Percentiles rank a stretch among this genome's conserved stretches.
These are phyloP conservation scores for Tetragonula clypearis DNA, from an alignment of 1,140 invertebrate species.

Conservation along the genomic window DNA sequence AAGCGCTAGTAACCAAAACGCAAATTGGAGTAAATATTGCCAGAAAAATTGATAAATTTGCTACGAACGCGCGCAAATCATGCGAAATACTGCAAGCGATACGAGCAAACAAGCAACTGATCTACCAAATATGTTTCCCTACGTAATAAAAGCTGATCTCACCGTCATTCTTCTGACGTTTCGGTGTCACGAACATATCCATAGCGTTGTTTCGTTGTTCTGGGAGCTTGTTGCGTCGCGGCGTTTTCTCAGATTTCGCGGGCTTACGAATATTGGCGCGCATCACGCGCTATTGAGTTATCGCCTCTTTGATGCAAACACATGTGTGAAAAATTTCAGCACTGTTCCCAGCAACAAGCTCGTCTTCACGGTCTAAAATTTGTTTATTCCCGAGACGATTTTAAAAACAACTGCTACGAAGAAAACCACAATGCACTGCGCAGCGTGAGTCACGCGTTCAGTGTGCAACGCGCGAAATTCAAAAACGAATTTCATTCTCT, in stretches of 20 bases:
- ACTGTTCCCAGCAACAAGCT: neutral
- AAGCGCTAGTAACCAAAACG: conserved; percentile 56
- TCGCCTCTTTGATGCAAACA: neutral
- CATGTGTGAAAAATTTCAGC: neutral
- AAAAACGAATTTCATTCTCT: neutral
- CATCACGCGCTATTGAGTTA: conserved; percentile 31
- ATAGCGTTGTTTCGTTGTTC: conserved; percentile 75
- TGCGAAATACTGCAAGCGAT: conserved; percentile 62
- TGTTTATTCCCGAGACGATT: conserved; percentile 64
- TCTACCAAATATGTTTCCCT: conserved; percentile 32
- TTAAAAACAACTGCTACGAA: conserved; percentile 70
- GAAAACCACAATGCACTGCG: conserved; percentile 51
- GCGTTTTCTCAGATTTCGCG: conserved; percentile 73
- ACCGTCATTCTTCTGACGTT: conserved; percentile 80
- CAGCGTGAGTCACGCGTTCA: conserved; percentile 32
- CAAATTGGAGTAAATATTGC: conserved; percentile 47
- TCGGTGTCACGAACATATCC: conserved; percentile 78
- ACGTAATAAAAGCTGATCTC: conserved; percentile 64
- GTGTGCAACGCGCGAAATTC: conserved; percentile 47
- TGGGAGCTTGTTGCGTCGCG: conserved; percentile 69
- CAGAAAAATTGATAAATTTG: conserved; percentile 36
- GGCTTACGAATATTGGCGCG: conserved; percentile 69
- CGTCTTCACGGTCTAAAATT: neutral
- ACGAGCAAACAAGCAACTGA: conserved; percentile 55
- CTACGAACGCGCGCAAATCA: conserved; percentile 54